Conservation (phyloP, 2,888 invertebrate species). For the Silvanus unidentatus region DNA sequence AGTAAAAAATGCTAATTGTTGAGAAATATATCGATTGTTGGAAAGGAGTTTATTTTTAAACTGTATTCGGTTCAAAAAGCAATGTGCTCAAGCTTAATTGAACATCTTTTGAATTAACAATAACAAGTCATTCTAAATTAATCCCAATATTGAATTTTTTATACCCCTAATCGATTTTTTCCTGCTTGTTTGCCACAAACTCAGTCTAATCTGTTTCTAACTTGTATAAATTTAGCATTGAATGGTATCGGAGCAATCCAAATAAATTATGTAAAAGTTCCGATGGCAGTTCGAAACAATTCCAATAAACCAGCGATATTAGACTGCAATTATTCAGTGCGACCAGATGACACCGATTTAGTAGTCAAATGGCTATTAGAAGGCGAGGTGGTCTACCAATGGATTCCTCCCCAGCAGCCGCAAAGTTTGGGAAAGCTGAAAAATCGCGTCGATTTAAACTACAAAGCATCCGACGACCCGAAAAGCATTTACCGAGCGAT, state of each 20-base stretch:
- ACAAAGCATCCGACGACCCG: constrained; percentile 60
- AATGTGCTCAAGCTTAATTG: too few relatives aligned
- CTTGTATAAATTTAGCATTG: too few relatives aligned
- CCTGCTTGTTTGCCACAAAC: too few relatives aligned
- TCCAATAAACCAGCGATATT: constrained; percentile 51
- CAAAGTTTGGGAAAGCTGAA: constrained; percentile 56
- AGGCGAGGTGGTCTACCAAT: constrained; percentile 70
- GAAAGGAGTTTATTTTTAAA: too few relatives aligned
- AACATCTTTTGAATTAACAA: too few relatives aligned
- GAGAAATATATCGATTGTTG: too few relatives aligned
- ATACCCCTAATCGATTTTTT: too few relatives aligned
- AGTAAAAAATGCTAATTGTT: too few relatives aligned
- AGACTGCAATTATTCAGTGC: constrained; percentile 65
- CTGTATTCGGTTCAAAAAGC: too few relatives aligned
- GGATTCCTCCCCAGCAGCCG: constrained; percentile 67
- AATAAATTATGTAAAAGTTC: constrained; percentile 44
- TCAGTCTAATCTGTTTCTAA: too few relatives aligned
- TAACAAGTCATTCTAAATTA: too few relatives aligned
- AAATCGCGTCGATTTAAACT: constrained; percentile 57
- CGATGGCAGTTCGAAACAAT: constrained; percentile 41
- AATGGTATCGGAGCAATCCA: constrained; percentile 24
- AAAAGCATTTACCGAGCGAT: constrained; percentile 66
- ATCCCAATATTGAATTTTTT: too few relatives aligned
- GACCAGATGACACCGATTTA: constrained; percentile 59
- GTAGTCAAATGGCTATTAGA: constrained; percentile 73